Base-by-base conservation (phyloP, 1,140 invertebrate species). In the Panagrolaimus sp. region DNA sequence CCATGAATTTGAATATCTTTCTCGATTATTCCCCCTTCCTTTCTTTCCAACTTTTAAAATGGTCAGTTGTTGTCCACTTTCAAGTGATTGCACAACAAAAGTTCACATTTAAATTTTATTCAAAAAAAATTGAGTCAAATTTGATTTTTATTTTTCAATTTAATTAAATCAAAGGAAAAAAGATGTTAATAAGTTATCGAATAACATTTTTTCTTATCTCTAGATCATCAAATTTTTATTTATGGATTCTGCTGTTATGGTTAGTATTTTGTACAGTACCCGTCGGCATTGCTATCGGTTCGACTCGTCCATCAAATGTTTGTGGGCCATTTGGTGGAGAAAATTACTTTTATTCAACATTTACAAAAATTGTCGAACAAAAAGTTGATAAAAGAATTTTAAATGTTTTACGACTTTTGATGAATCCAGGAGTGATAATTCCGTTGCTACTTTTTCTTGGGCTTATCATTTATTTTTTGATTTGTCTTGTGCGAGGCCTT, bases 381-480 rank as follows among this genome's bases (percentile, higher is more conserved):
- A 86, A 78, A 43, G 88, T 9, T 78, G 92, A 31, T 91, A 91
- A 7, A 57, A 80, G 84, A 64, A 85, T 74, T 11, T 70, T 84
- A 31, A 83, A 82, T 51, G 77, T 77, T 13, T 72, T 88, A 38
- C 88, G 91, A 79, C 95, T 96, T 81, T 88, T 94, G 38, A 90
- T 92, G 1, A 96, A 93, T 0, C 92, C 95, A n/a, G 92, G 91
- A 63, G 92, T 93, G 46, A 89, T 98, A 0, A 93, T 98, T 79
- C 95, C 95, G 0, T 79, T 96, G 25, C 86, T 97, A 3, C 88
- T 97, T n/a, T 84, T 97, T 1, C 86, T 97, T 66, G 88, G 85
- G 70, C 86, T 98, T 16, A 91, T 95, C 57, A 96, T 97, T 80
- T 96, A 96, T 84, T 98, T 96, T 79, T 87, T 97, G 74, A 87